Conservation (phyloP, 1,140 invertebrate genomes). For the Pseudobourletiella spinata region DNA sequence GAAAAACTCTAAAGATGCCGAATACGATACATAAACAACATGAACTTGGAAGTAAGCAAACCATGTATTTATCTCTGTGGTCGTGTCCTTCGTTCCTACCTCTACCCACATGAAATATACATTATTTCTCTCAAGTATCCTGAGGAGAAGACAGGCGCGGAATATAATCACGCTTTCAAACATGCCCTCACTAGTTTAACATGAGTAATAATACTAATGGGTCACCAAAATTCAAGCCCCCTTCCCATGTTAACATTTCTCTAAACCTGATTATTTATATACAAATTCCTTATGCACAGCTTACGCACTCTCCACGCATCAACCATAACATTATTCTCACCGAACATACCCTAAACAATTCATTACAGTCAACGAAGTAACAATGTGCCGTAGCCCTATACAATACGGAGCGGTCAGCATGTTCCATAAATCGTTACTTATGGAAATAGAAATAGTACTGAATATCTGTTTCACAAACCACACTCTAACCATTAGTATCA, state of each 20-base stretch:
- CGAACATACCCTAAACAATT: too few relatives aligned
- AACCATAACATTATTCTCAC: too few relatives aligned
- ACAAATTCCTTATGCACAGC: too few relatives aligned
- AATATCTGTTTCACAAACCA: not conserved
- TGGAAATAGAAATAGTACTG: not conserved
- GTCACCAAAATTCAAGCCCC: not conserved
- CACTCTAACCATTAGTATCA: not conserved
- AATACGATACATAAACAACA: slow-evolving; percentile 13
- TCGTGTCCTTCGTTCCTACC: too few relatives aligned
- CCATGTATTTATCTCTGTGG: not conserved
- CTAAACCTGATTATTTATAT: too few relatives aligned
- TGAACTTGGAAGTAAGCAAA: not conserved
- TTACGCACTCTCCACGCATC: too few relatives aligned
- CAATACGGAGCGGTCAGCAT: too few relatives aligned
- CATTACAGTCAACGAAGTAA: too few relatives aligned
- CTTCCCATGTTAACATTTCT: not conserved
- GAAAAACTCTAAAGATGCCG: slow-evolving; percentile 27
- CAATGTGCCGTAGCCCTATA: too few relatives aligned
- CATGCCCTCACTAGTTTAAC: not conserved
- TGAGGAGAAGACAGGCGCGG: not conserved
- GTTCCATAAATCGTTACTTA: not conserved
- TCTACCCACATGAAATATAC: too few relatives aligned
- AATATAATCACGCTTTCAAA: not conserved
- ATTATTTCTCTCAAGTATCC: too few relatives aligned
- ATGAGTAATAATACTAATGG: not conserved